Conservation (phyloP, 2,888 invertebrate genomes). For the Amblyjoppa proteus region DNA sequence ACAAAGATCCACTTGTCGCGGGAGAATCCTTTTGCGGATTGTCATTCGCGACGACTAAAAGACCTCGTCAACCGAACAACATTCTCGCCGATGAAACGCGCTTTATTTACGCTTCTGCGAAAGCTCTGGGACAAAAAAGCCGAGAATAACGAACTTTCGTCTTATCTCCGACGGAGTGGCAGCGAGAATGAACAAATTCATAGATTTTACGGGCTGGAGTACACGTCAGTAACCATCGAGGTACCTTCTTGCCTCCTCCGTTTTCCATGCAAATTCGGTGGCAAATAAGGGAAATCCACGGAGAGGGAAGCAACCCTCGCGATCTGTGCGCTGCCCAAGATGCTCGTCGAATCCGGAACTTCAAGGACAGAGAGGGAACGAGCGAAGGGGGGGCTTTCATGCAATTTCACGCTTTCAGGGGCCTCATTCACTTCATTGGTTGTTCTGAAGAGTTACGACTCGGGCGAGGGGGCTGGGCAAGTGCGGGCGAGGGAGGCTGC, state of each 20-base stretch:
- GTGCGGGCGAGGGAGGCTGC: neutral
- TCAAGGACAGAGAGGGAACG: constrained; percentile 61
- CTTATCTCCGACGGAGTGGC: constrained; percentile 58
- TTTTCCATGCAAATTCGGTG: constrained; percentile 72
- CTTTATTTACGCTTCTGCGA: constrained; percentile 72
- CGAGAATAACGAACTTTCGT: constrained; percentile 66
- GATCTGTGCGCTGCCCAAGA: constrained; percentile 31
- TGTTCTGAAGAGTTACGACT: constrained; percentile 67
- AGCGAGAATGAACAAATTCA: constrained; percentile 77
- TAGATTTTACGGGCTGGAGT: constrained; percentile 62
- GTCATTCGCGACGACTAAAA: neutral
- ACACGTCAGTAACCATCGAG: constrained; percentile 50
- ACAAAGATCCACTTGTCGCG: neutral
- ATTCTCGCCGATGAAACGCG: constrained; percentile 67
- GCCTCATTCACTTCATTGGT: constrained; percentile 70
- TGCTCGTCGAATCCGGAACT: constrained; percentile 65
- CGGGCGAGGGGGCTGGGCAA: neutral
- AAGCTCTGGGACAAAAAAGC: constrained; percentile 26
- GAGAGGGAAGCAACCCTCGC: constrained; percentile 40
- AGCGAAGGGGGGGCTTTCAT: constrained; percentile 54
- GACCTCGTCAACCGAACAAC: neutral
- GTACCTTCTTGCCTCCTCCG: constrained; percentile 52
- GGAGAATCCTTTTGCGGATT: neutral
- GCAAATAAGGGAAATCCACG: constrained; percentile 67
- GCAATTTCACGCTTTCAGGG: constrained; percentile 71